phyloP scores from a whole-genome alignment of 2,888 invertebrate species.

The Scelioninae gen. 1 region DNA sequence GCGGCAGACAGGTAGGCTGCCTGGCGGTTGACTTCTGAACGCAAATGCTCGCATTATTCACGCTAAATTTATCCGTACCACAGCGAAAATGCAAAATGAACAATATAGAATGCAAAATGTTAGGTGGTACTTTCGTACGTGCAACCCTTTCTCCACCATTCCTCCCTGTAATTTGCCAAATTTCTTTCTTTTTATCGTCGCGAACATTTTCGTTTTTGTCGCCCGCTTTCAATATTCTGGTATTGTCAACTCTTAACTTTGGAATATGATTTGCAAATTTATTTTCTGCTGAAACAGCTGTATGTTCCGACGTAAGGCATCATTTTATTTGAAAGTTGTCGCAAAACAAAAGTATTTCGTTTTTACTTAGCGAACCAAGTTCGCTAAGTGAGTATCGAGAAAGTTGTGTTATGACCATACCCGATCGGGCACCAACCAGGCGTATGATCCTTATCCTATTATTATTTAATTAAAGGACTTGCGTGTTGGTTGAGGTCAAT shows the following conservation, averaged over 20 bases:
- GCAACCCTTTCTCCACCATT: too few relatives aligned
- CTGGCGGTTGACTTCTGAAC: conserved; percentile 66
- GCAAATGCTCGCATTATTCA: conserved; percentile 80
- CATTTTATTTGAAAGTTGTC: conserved; percentile 29
- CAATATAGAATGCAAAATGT: conserved; percentile 77
- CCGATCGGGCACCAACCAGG: conserved; percentile 13
- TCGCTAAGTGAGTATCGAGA: neutral
- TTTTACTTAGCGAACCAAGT: neutral
- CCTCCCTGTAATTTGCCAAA: conserved; percentile 79
- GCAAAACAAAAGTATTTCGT: conserved; percentile 7
- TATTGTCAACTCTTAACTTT: conserved; percentile 53
- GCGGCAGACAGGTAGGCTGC: conserved; percentile 69
- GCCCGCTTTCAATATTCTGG: conserved; percentile 21
- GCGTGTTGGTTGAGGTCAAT: conserved; percentile 26
- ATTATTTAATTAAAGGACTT: conserved; percentile 40
- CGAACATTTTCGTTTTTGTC: conserved; percentile 42
- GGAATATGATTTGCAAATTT: conserved; percentile 35
- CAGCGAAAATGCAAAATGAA: conserved; percentile 78
- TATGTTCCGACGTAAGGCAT: neutral
- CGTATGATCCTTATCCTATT: conserved; percentile 39
- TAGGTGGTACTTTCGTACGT: conserved; percentile 61
- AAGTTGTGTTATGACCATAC: conserved; percentile 22
- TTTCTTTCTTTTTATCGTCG: conserved; percentile 77
- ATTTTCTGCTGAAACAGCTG: conserved; percentile 7
- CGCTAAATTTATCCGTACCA: conserved; percentile 79